Conservation (phyloP, 2,888 invertebrate genomes). For the Trichogramma dendrolimi region DNA sequence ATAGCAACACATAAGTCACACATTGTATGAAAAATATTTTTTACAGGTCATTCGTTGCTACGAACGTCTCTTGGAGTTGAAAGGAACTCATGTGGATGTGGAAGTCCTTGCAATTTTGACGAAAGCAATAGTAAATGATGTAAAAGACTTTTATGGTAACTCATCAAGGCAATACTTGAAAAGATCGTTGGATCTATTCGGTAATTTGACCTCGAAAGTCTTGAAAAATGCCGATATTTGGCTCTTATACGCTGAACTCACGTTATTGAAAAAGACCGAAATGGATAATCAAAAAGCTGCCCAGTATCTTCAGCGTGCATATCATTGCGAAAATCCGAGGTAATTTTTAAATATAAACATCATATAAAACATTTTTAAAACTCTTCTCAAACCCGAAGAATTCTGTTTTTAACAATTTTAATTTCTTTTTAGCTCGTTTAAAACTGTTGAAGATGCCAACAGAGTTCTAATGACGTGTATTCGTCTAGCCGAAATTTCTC, state of each 20-base stretch:
- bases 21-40: conserved; percentile 7
- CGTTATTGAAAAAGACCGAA: conserved; percentile 51
- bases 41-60: conserved; percentile 69
- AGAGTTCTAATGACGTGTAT: conserved; percentile 62
- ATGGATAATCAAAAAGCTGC: conserved; percentile 53
- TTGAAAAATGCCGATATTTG: conserved; percentile 72
- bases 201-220: conserved; percentile 66
- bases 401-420: not conserved
- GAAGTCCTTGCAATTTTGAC: conserved; percentile 72
- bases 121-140: conserved; percentile 64
- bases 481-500: conserved; percentile 58
- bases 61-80: conserved; percentile 81
- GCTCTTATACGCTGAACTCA: conserved; percentile 75
- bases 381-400: too few species aligned
- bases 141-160: conserved; percentile 57
- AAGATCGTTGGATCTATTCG: conserved; percentile 66
- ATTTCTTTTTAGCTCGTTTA: conserved; percentile 52
- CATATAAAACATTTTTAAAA: too few species aligned
- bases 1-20: not conserved
- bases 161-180: conserved; percentile 47
- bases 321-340: conserved; percentile 55
- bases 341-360: not conserved
- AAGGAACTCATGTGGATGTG: conserved; percentile 71
- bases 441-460: conserved; percentile 59
- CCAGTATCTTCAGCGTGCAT: conserved; percentile 74